Base-by-base conservation (phyloP, 1,140 invertebrate species). In the Psilanteris sp. region DNA sequence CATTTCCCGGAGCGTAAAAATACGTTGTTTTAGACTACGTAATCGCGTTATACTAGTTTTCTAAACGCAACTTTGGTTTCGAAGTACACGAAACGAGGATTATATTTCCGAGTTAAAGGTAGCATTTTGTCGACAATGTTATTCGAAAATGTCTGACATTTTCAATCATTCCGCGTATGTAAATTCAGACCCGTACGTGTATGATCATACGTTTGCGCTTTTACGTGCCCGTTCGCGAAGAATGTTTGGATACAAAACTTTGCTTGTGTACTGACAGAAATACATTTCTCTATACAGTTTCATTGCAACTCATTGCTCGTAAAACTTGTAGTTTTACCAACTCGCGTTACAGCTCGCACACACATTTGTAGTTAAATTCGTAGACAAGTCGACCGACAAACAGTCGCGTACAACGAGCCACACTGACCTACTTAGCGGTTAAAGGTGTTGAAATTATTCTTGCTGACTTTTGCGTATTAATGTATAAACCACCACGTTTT, bases 221-320 rank as follows among this genome's bases (percentile, higher is more conserved):
- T 62, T 62, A 62, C 57, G 57, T 39, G 43, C 32, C 31, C 13
- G 16, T 59, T 59, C 9, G 10, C 32, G 10, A 15, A 50, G 57
- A 32, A 31, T 34, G 32, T 39, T 48, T 39, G 34, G 41, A 62
- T 62, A 62, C 32, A 50, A 62, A 62, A 62, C 44, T 62, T 50
- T 48, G 24, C 57, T 62, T 29, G 10, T 14, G 13, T 11, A 50
- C 31, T 39, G 32, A 50, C 32, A 62, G 31, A 50, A 39, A 48
- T 39, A 50, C 34, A 50, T 48, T 44, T 9, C 20, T 26, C 39
- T 13, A n/a, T 54, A 37, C 11, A 59, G 29, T 59, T 59, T 46
- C 54, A 46, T 59, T 16, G 29, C 39, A 26, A 13, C 27, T 59
- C 39, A 59, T 59, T 34, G 26, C 39, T 59, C 54, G 31, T 46